A percentile compares a stretch with the other conserved stretches of the same genome.
Conservation (phyloP, 2,888 invertebrate genomes). For the Apotomis betuletana region DNA sequence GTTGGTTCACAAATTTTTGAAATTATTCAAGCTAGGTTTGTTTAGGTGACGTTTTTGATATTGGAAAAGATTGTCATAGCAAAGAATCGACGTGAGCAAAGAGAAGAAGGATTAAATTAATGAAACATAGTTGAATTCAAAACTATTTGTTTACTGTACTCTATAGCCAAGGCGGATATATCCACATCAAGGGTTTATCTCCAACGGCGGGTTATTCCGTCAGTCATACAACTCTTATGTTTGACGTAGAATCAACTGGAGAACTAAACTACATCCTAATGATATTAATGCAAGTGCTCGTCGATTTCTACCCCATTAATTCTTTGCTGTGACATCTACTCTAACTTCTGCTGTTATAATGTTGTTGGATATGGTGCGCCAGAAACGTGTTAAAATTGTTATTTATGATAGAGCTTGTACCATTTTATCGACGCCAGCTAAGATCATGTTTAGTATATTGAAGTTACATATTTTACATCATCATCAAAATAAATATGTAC, state of each 20-base stretch:
- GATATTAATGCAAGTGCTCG: background rate
- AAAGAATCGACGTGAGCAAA: background rate
- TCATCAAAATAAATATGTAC: too few species aligned
- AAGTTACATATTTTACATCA: background rate
- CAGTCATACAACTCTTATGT: too few species aligned
- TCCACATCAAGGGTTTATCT: too few species aligned
- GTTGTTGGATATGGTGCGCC: slow-evolving; percentile 11
- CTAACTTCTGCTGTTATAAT: background rate
- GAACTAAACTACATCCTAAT: too few species aligned
- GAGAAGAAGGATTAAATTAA: background rate
- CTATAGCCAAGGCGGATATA: too few species aligned
- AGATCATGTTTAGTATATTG: background rate
- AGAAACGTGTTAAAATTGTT: slow-evolving; percentile 20
- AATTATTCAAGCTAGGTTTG: slow-evolving; percentile 2
- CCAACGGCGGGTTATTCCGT: too few species aligned
- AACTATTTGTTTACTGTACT: too few species aligned
- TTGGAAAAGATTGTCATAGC: slow-evolving; percentile 8
- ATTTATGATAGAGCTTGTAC: slow-evolving; percentile 18
- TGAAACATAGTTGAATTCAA: too few species aligned
- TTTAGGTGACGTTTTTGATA: slow-evolving; percentile 30
- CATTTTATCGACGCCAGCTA: background rate
- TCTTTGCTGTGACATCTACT: slow-evolving; percentile 4
- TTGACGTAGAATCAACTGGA: too few species aligned
- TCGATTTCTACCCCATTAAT: background rate
- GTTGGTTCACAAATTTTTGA: slow-evolving; percentile 34